phyloP scores from a whole-genome alignment of 2,888 invertebrate genomes.

The Machimus atricapillus region DNA sequence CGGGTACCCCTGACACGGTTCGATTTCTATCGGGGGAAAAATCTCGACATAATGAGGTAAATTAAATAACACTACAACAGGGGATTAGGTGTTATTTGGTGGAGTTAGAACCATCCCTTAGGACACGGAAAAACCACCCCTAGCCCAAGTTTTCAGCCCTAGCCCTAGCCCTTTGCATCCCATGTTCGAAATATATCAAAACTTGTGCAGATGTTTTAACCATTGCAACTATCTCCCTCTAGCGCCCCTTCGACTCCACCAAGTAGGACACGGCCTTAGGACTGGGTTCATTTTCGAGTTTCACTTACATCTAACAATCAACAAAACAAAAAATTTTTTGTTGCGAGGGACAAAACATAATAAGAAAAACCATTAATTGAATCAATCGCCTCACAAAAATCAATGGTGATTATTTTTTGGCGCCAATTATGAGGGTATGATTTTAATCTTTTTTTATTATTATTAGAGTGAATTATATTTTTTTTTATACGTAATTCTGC shows the following conservation, averaged over 20 bases:
- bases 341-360: neutral
- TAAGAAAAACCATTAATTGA: neutral
- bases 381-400: neutral
- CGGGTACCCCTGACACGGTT: neutral
- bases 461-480: too few species aligned
- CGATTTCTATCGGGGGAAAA: neutral
- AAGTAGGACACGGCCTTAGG: neutral
- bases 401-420: too few species aligned
- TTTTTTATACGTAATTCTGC: too few species aligned
- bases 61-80: constrained; percentile 25
- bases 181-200: too few species aligned
- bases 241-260: neutral
- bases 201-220: neutral
- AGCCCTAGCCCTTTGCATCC: neutral
- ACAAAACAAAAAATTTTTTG: neutral
- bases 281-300: neutral
- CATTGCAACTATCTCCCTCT: neutral
- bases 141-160: neutral
- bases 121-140: neutral
- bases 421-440: too few species aligned
- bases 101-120: neutral
- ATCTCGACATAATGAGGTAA: constrained; percentile 21
- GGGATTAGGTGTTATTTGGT: constrained; percentile 8
- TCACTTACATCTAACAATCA: neutral
- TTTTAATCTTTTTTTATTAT: too few species aligned